These are phyloP conservation scores for Aphis craccivora DNA, from an alignment of 1,140 invertebrate species.

Conservation along the genomic window DNA sequence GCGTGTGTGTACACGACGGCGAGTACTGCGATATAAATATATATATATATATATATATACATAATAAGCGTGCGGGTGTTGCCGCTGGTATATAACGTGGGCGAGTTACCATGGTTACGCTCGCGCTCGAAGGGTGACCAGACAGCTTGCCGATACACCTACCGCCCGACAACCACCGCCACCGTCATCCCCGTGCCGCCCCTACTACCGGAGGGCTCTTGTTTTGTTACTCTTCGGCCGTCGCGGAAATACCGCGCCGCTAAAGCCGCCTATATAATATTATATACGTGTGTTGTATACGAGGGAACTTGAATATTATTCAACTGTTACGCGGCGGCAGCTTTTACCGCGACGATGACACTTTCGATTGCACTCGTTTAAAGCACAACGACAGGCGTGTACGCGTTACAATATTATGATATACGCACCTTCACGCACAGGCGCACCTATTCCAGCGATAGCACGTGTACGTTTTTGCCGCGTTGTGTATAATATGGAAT, in stretches of 20 bases:
- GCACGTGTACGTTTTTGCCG: background rate
- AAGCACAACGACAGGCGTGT: background rate
- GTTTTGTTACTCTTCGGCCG: background rate
- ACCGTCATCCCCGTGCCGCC: no score
- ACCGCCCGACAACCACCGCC: background rate
- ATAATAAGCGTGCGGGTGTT: slow-evolving; percentile 29
- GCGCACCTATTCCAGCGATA: background rate
- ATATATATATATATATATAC: slow-evolving; percentile 15
- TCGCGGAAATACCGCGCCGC: background rate
- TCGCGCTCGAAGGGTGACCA: slow-evolving; percentile 37
- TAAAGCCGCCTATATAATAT: background rate
- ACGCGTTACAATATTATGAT: background rate
- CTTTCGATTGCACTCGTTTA: background rate
- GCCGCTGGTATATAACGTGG: slow-evolving; percentile 20
- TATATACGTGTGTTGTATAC: background rate
- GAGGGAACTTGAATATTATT: slow-evolving; percentile 29
- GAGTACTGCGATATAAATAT: background rate
- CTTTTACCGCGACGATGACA: background rate
- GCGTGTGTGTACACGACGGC: background rate
- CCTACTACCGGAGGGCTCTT: background rate
- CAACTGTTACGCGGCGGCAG: background rate
- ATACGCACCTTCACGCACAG: background rate
- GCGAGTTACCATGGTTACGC: slow-evolving; percentile 50
- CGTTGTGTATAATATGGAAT: background rate
- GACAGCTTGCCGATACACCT: slow-evolving; percentile 57